A percentile compares a stretch with the other conserved stretches of the same genome.
These are phyloP conservation scores for Hemistola chrysoprasaria DNA, from an alignment of 2,888 invertebrate species.

Conservation along the genomic window DNA sequence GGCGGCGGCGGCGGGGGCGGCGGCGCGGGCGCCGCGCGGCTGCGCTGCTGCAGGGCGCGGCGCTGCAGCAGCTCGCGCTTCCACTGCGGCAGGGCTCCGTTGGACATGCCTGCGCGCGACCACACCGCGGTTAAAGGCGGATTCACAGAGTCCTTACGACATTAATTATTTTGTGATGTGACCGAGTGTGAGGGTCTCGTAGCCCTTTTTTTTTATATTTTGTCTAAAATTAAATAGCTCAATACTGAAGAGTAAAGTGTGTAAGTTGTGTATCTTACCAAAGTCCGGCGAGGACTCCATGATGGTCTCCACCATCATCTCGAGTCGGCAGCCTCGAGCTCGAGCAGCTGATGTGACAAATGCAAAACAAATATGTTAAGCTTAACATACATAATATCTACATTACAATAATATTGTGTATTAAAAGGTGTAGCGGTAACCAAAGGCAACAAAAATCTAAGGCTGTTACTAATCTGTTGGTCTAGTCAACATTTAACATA, in stretches of 20 bases:
- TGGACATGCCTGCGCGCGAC: conserved; percentile 60
- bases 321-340: conserved; percentile 47
- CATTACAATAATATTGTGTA: not conserved
- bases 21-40: conserved; percentile 42
- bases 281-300: conserved; percentile 77
- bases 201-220: too few species aligned
- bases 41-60: conserved; percentile 80
- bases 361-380: conserved; percentile 46
- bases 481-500: too few species aligned
- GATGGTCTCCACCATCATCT: conserved; percentile 78
- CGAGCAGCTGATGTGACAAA: conserved; percentile 51
- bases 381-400: conserved; percentile 19
- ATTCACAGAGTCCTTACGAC: too few species aligned
- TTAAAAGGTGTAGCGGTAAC: too few species aligned
- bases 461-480: too few species aligned
- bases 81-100: conserved; percentile 87
- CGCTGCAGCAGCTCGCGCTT: conserved; percentile 91
- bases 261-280: conserved; percentile 49
- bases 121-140: too few species aligned
- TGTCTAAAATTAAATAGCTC: too few species aligned
- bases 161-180: too few species aligned
- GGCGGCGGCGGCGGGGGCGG: conserved; percentile 52
- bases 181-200: too few species aligned
- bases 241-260: too few species aligned
- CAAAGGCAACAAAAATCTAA: too few species aligned